Conservation (phyloP, 1,140 invertebrate genomes). For the Drosophila kohkoa region DNA sequence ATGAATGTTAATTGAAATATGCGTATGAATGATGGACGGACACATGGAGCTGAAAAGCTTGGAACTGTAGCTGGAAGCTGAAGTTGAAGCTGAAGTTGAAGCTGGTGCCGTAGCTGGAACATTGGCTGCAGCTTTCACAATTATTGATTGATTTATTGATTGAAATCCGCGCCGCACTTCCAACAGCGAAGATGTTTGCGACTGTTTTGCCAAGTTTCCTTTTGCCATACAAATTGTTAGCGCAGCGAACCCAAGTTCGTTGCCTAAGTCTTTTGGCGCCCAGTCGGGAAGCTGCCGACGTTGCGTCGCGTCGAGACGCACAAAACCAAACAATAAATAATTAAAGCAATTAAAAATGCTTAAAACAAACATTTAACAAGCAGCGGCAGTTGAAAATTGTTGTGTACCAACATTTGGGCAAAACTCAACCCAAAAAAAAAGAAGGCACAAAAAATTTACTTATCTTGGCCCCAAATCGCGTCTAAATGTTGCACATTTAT, state of each 20-base stretch:
- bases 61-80: neutral
- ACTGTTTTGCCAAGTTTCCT: conserved; percentile 49
- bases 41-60: conserved; percentile 13
- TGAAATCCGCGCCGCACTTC: conserved; percentile 67
- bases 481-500: conserved; percentile 84
- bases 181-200: conserved; percentile 43
- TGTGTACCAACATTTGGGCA: conserved; percentile 48
- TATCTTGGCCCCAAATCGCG: conserved; percentile 81
- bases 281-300: conserved; percentile 48
- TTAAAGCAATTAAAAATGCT: conserved; percentile 83
- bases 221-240: conserved; percentile 51
- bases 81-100: neutral
- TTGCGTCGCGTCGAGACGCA: conserved; percentile 29
- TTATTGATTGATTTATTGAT: conserved; percentile 83
- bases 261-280: conserved; percentile 81
- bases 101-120: conserved; percentile 16
- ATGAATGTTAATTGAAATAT: conserved; percentile 83
- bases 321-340: conserved; percentile 78
- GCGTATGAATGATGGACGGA: conserved; percentile 79
- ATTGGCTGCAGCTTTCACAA: conserved; percentile 76
- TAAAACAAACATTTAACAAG: conserved; percentile 83
- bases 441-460: conserved; percentile 35
- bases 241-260: conserved; percentile 68
- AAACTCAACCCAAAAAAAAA: conserved; percentile 43
- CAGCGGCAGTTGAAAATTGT: conserved; percentile 67